Conservation (phyloP, 2,797 vertebrate species). For the Numenius phaeopus region DNA sequence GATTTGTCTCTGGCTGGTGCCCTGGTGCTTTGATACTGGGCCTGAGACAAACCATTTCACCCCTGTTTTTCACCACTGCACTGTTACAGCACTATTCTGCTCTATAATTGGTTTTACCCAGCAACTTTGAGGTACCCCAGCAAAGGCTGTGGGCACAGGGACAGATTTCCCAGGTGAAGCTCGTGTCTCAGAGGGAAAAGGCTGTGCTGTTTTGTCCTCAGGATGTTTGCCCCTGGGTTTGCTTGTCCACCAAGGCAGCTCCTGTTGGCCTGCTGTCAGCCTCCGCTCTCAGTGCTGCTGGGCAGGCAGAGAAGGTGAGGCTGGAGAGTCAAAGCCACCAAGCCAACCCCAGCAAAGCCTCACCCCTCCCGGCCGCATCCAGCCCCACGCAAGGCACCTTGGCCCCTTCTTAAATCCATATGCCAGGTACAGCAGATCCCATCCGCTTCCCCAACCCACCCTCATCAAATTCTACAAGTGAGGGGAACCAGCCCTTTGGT, state of each 20-base stretch:
- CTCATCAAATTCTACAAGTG: fast-evolving
- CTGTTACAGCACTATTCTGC: background rate
- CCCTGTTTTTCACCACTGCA: background rate
- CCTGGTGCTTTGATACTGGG: background rate
- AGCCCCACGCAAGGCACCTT: background rate
- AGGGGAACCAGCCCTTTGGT: background rate
- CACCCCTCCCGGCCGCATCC: background rate
- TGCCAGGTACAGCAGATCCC: background rate
- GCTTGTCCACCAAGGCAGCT: background rate
- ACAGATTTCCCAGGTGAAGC: background rate
- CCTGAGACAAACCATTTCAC: background rate
- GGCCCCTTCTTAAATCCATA: background rate
- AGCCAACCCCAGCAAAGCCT: background rate
- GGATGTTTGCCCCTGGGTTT: background rate
- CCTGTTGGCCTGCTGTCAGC: background rate
- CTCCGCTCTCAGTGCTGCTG: background rate
- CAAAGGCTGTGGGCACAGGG: background rate
- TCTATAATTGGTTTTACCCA: background rate
- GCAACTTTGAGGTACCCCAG: background rate
- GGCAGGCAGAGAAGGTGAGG: background rate
- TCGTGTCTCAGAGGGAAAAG: background rate
- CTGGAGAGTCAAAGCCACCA: background rate
- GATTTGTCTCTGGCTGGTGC: background rate
- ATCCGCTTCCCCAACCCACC: fast-evolving
- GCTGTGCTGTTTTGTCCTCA: background rate